Evolutionary conservation across 2,113 vertebrate genomes (phyloP), one percentile per base, ranked within the genome.

Genomic region (Mugil cephalus): DNA sequence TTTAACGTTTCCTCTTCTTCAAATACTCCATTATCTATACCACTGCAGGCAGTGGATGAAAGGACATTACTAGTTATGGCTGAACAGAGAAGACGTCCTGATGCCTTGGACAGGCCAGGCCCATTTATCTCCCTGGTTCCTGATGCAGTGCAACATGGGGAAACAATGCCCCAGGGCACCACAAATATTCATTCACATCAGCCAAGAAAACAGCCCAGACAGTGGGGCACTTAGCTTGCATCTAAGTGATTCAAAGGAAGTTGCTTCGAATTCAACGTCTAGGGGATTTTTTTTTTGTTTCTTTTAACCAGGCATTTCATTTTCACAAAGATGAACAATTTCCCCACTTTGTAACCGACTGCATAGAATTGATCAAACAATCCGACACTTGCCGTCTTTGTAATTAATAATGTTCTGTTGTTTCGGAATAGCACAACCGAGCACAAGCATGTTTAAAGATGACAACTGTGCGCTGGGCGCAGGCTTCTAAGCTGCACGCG

Each of bases 61-160:
- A 87, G 80, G 84, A 87, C 88, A 90, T 80, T 75, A 75, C 79
- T 85, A 84, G 83, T 87, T 89, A 85, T 86, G 83, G 82, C 67
- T 76, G 69, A 87, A 73, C 56, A 83, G 71, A 74, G 58, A 83
- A 80, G 66, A 81, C 80, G 74, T 82, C 86, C 55, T 68, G 74
- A 86, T 87, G 85, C 72, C 83, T 85, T 59, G 64, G 84, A 92
- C 84, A 85, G 85, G 69, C 83, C 74, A 19, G 74, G 58, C 65
- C 77, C 67, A 87, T 88, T 89, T 88, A 86, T 88, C 89, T 87
- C 83, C 70, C 74, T 84, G 82, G 80, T 84, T 87, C 82, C 72
- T 91, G 88, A 90, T 91, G 87, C 80, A 82, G 83, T 75, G 79
- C 60, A 90, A 86, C 86, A 85, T 61, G 62, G 84, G 74, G 84